Evolutionary conservation across 1,140 invertebrate genomes (phyloP), one percentile per base, ranked within the genome.

Genomic region (Leptopilina clavipes): DNA sequence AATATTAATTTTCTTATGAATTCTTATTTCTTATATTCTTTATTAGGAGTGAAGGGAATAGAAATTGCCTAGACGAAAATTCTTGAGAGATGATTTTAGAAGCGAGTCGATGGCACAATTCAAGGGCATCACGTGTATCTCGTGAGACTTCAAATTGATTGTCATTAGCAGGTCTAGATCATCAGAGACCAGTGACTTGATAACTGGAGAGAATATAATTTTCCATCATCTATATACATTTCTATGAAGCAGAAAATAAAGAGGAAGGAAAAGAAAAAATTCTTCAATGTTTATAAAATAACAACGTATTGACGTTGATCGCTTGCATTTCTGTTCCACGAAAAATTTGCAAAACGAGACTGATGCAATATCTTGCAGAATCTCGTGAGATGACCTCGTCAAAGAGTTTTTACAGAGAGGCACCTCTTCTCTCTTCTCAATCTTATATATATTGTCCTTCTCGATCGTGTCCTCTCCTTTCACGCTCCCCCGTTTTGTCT

Each of bases 341-440:
- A 65, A 65, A 65, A 65, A 65, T 25, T 22, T n/a, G 22, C 59
- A 65, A 31, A 31, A 31, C 8, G 59, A 14, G 77, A 76, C 80
- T 83, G 82, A 83, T 52, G 82, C 82, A 83, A 83, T 71, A 81
- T 83, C 79, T 71, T 48, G 72, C 40, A 73, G 79, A 80, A 83
- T 83, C 79, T 81, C 82, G 75, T 75, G 80, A 83, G 82, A 83
- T 73, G 59, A 31, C 59, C 59, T 65, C 59, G 59, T 37, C 25
- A 65, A 31, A 8, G 12, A 31, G 22, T 37, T 65, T 31, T 65
- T 65, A 31, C 22, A 37, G 14, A 37, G 59, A n/a, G 25, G 25
- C 7, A 65, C 59, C 59, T 31, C 25, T 65, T 76, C 80, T 71
- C 70, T 77, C 65, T 72, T 56, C 73, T 56, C 73, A 75, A 40